These are phyloP conservation scores for Nibea albiflora DNA, from an alignment of 2,113 vertebrate genomes.

Conservation along the genomic window DNA sequence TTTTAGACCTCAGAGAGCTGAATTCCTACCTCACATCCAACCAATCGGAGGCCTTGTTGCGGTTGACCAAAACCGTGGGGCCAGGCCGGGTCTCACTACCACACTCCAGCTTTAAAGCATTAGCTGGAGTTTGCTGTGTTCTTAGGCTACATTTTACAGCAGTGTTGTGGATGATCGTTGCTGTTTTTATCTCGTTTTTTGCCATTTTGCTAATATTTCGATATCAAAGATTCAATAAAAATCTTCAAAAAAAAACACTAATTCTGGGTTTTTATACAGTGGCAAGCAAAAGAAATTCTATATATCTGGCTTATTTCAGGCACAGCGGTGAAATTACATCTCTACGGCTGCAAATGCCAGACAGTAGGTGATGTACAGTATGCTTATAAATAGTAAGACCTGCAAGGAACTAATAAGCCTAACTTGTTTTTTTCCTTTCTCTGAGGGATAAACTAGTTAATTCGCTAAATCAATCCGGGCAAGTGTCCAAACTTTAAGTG, in stretches of 20 bases:
- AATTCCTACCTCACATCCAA: constrained; percentile 82
- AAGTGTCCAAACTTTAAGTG: background rate
- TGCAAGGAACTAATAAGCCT: background rate
- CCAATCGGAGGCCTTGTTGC: constrained; percentile 85
- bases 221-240: background rate
- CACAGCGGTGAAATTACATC: background rate
- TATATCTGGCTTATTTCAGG: background rate
- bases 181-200: background rate
- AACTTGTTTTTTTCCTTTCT: background rate
- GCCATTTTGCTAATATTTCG: background rate
- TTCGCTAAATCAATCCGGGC: background rate
- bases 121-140: constrained; percentile 57
- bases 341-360: background rate
- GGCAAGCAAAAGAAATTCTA: background rate
- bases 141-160: constrained; percentile 32
- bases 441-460: background rate
- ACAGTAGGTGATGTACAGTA: background rate
- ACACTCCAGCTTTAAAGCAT: constrained; percentile 75
- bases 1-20: constrained; percentile 77
- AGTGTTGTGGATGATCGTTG: background rate
- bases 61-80: constrained; percentile 78
- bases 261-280: background rate
- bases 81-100: constrained; percentile 69
- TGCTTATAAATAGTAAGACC: background rate
- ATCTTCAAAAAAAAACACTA: too few relatives aligned